A percentile compares a stretch with the other conserved stretches of the same genome.
Conservation (phyloP, 2,113 vertebrate genomes). For the Ctenodactylus gundi region DNA sequence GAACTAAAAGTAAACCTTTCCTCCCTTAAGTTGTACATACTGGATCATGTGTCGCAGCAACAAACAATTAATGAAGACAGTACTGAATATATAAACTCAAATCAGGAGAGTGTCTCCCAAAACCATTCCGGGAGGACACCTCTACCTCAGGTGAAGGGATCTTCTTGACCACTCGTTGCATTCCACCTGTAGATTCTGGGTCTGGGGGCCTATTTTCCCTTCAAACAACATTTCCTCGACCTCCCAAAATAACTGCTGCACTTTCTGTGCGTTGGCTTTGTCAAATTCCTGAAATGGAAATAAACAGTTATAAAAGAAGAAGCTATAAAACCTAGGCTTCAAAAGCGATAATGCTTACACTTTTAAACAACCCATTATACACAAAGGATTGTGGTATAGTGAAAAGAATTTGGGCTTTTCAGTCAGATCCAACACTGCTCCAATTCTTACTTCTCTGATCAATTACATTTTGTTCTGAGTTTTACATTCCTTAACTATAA, state of each 20-base stretch:
- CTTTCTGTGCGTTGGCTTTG: constrained; percentile 84
- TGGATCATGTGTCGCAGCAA: too few species aligned
- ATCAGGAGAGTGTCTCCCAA: accelerated
- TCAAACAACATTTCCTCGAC: constrained; percentile 92
- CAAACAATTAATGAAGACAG: too few species aligned
- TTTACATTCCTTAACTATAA: neutral
- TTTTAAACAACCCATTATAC: neutral
- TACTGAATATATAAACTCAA: accelerated
- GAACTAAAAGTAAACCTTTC: too few species aligned
- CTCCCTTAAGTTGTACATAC: too few species aligned
- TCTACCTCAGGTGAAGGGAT: constrained; percentile 89
- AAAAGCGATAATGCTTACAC: neutral
- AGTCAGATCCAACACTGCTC: neutral
- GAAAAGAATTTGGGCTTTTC: neutral
- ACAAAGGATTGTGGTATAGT: neutral
- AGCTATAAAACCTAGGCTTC: neutral
- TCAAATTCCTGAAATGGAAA: constrained; percentile 87
- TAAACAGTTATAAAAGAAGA: neutral
- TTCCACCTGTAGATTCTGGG: constrained; percentile 83
- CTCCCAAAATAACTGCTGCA: constrained; percentile 88
- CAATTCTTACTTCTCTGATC: neutral
- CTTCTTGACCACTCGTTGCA: constrained; percentile 87
- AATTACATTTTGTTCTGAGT: neutral
- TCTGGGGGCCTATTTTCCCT: constrained; percentile 84
- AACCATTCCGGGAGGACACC: accelerated